phyloP scores from a whole-genome alignment of 2,797 vertebrate genomes.

The Lacerta viridis region DNA sequence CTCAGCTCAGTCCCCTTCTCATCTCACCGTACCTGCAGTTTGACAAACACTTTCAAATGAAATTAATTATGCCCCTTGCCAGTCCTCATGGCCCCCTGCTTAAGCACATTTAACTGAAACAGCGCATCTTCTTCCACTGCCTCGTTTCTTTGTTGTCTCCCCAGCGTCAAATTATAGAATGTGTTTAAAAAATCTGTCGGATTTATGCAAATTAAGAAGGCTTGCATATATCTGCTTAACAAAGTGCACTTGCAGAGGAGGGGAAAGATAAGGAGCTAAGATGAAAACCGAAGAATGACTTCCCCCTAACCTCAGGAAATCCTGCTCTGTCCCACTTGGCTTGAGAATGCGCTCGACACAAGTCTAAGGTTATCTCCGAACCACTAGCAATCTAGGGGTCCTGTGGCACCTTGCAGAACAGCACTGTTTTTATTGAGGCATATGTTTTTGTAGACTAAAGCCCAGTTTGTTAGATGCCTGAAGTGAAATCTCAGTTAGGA shows the following conservation, averaged over 20 bases:
- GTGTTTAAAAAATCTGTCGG: background rate
- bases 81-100: background rate
- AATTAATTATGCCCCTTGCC: background rate
- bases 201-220: background rate
- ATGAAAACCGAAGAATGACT: background rate
- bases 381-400: background rate
- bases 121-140: background rate
- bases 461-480: background rate
- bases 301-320: background rate
- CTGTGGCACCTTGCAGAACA: background rate
- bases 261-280: background rate
- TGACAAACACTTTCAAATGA: background rate
- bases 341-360: background rate
- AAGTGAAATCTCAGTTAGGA: background rate
- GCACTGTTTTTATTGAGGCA: background rate
- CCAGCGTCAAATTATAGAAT: background rate
- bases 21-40: background rate
- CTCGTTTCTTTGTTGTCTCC: background rate
- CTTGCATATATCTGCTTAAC: background rate
- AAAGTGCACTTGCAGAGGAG: background rate
- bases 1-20: background rate
- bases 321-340: background rate
- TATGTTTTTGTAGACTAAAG: background rate
- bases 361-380: background rate
- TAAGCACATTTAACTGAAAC: background rate